Evolutionary conservation across 2,888 invertebrate species (phyloP), one percentile per base, ranked within the genome.

Genomic region (Callosobruchus maculatus): DNA sequence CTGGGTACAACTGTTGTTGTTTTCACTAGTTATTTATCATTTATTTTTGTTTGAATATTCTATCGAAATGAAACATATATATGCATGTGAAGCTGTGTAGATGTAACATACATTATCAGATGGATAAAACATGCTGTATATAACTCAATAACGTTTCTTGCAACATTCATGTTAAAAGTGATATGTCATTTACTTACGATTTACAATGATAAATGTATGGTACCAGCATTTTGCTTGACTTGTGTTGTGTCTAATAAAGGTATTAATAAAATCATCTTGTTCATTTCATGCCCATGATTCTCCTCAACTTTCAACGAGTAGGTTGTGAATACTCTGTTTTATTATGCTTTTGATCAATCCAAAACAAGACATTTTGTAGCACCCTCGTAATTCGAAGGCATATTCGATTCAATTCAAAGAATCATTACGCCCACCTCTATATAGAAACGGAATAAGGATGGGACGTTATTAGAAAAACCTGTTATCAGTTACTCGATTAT

Each of bases 151-250:
- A 49, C 49, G 1, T 49, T 49, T 49, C 3, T 49, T 49, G 13
- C 49, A 49, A 49, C 77, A 77, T 78, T 76, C 78, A 78, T 77
- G 78, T 80, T 76, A 78, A 77, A 79, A 79, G 79, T 80, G 79
- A 79, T 79, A 78, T 74, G 73, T 74, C 73, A 77, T 77, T 76
- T 76, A 78, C 77, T 75, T 79, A 77, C 78, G 77, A 80, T 79
- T 77, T 75, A 78, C 76, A 77, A 80, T 78, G 77, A 78, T 77
- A 75, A 73, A 75, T 78, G 74, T 81, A 79, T 77, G 77, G 81
- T 81, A 80, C 77, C 79, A 80, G 82, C 80, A 77, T 78, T 80
- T 80, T 81, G 81, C 82, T 82, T 82, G 77, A 77, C 80, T 82
- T 82, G 82, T 83, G 82, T 82, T 83, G 83, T 83, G 82, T 82